Conservation (phyloP, 92 coral and sea anemone genomes). For the Heteractis magnifica region DNA sequence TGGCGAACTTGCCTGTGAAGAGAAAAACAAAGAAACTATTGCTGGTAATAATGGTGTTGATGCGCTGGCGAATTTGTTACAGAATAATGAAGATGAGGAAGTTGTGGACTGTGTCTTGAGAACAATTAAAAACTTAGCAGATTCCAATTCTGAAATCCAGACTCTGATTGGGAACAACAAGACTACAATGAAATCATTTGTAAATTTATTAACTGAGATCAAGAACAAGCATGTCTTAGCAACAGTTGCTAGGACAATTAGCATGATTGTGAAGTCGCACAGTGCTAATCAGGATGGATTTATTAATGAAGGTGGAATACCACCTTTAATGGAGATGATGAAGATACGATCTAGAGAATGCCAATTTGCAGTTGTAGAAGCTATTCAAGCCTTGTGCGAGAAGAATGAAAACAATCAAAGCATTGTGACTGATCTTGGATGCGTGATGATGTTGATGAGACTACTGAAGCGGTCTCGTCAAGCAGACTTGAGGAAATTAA, state of each 20-base stretch:
- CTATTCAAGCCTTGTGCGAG: constrained; percentile 75
- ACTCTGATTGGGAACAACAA: constrained; percentile 73
- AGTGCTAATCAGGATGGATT: constrained; percentile 86
- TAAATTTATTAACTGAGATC: constrained; percentile 61
- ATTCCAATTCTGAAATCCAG: constrained; percentile 73
- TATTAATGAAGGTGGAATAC: constrained; percentile 88
- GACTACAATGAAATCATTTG: constrained; percentile 71
- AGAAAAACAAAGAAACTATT: constrained; percentile 62
- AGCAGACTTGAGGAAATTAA: constrained; percentile 68
- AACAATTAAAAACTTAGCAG: constrained; percentile 64
- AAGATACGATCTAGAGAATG: constrained; percentile 73
- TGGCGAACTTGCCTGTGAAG: constrained; percentile 63
- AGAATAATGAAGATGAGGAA: constrained; percentile 69
- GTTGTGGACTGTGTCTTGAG: constrained; percentile 71
- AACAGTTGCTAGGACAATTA: constrained; percentile 79
- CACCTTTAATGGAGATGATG: constrained; percentile 72
- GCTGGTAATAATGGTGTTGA: constrained; percentile 83
- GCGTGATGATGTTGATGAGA: constrained; percentile 90
- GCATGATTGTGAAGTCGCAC: constrained; percentile 69
- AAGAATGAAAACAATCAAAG: constrained; percentile 81
- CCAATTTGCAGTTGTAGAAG: constrained; percentile 91
- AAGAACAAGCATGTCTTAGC: constrained; percentile 88
- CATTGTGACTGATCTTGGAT: constrained; percentile 80
- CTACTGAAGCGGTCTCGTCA: constrained; percentile 80
- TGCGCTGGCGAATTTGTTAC: constrained; percentile 62